A percentile compares a stretch with the other conserved stretches of the same genome.
Evolutionary conservation across 2,113 vertebrate species (phyloP).

Genomic region (Lepus americanus): DNA sequence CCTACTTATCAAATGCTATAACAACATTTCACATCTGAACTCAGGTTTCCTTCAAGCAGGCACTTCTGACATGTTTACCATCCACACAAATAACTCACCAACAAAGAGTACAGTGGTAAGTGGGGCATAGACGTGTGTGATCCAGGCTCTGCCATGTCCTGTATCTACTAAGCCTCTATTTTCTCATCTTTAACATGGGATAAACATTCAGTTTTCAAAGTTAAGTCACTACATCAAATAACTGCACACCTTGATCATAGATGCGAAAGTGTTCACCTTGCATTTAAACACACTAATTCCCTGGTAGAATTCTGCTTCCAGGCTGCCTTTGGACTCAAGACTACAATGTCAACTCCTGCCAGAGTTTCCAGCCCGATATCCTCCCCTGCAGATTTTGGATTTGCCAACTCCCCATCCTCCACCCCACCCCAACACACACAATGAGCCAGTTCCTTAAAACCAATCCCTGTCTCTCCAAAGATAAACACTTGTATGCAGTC

Average conservation of each 20-base stretch:
- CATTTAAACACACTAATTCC: background rate
- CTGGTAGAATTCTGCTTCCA: background rate
- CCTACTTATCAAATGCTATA: background rate
- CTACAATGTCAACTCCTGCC: background rate
- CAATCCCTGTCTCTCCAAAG: background rate
- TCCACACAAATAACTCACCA: background rate
- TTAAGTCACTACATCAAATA: conserved; percentile 1
- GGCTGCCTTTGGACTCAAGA: background rate
- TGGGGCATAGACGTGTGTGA: background rate
- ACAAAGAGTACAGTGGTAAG: background rate
- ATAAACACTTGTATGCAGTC: background rate
- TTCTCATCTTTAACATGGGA: background rate
- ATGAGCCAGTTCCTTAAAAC: background rate
- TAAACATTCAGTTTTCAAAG: conserved; percentile 9
- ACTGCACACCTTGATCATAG: background rate
- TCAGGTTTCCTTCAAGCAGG: background rate
- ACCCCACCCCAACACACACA: background rate
- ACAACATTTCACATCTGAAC: background rate
- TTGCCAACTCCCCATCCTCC: background rate
- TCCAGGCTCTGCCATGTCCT: background rate
- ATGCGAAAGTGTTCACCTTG: background rate
- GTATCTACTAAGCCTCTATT: background rate
- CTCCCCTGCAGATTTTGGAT: background rate
- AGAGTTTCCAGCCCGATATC: background rate
- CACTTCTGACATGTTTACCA: background rate